Evolutionary conservation across 2,113 vertebrate species (phyloP), one percentile per base, ranked within the genome.

Genomic region (Myrmecophaga tridactyla): DNA sequence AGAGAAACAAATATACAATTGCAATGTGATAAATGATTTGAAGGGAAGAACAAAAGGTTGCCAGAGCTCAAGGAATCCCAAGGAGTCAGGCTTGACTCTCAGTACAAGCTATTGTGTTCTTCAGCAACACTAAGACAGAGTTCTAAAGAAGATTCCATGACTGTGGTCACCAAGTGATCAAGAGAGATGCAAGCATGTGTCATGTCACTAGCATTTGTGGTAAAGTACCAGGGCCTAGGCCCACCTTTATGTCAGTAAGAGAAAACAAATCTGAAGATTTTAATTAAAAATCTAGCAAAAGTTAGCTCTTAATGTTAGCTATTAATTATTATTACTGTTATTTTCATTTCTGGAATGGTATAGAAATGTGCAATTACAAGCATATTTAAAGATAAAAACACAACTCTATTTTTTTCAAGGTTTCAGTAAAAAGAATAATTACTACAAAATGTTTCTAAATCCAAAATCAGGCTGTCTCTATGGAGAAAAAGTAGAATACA

Each of bases 391-490:
- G 88, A 58, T 23, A 92, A 41, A 80, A 93, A 18, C 18, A 60
- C 29, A 63, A 41, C 5, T 88, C 31, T 75, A 51, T 53, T 86
- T 92, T 48, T 95, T 84, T 34, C 67, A 80, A 90, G 76, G 25
- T 34, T 15, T 86, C 43, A 70, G 46, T 51, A 92, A 88, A 60
- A 86, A 12, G 23, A 78, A 89, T 29, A 76, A 76, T 36, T 62
- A 81, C 58, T 69, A 31, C 3, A 39, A 92, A 92, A 75, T 94
- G 21, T 53, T 95, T 84, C 41, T 73, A 92, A 89, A 46, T 36
- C 14, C 9, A 17, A 96, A 76, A 69, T 60, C 81, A 65, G 9
- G 85, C 67, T 60, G 25, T 48, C 43, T 84, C 7, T 65, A 4
- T 69, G 41, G 18, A 89, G 56, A 62, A 90, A 82, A 92, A 25